Evolutionary conservation across 2,888 invertebrate genomes (phyloP).

Genomic region (Colostygia pectinataria): DNA sequence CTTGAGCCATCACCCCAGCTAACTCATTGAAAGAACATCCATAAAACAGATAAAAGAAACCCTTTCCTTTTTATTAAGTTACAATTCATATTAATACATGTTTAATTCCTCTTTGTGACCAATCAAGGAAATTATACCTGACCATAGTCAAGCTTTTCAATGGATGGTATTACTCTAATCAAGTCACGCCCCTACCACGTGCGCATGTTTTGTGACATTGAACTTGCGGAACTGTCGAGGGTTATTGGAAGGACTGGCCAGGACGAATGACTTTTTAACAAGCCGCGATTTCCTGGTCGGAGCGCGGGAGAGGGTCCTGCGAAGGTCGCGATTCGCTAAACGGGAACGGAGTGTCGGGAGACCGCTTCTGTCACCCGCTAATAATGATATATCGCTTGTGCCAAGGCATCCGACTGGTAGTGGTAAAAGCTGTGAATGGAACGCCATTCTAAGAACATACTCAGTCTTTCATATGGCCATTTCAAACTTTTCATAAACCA

Average conservation of each 20-base stretch:
- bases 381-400: conserved; percentile 74
- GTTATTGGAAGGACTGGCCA: conserved; percentile 48
- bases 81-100: no score
- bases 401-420: conserved; percentile 38
- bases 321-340: conserved; percentile 66
- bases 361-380: conserved; percentile 63
- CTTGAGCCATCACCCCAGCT: conserved; percentile 32
- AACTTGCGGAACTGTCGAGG: conserved; percentile 45
- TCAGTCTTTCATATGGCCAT: not conserved
- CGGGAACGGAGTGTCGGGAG: conserved; percentile 65
- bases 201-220: conserved; percentile 42
- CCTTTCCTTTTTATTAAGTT: not conserved
- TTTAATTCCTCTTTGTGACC: no score
- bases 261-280: conserved; percentile 63
- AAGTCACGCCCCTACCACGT: conserved; percentile 20
- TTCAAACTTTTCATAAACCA: no score
- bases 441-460: not conserved
- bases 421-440: conserved; percentile 6
- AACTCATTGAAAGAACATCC: not conserved
- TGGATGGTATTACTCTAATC: conserved; percentile 3
- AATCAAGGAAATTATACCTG: not conserved
- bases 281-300: conserved; percentile 64
- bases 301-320: conserved; percentile 55
- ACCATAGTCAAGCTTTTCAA: not conserved
- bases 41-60: not conserved